Conservation (phyloP, 2,888 invertebrate species). For the Drosophila sordidula region DNA sequence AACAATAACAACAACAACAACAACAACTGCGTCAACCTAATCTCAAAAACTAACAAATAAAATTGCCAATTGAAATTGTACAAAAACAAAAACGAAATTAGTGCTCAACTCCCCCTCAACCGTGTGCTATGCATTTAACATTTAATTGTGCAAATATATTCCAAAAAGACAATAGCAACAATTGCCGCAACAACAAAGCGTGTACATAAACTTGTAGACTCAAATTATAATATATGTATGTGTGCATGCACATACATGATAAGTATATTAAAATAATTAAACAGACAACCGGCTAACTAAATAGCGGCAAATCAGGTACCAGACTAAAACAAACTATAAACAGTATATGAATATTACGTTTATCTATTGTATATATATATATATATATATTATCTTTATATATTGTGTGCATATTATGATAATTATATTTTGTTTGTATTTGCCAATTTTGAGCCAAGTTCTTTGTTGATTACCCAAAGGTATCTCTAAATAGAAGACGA, state of each 20-base stretch:
- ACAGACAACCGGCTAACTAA: conserved; percentile 15
- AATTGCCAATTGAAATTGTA: conserved; percentile 52
- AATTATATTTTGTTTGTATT: conserved; percentile 17
- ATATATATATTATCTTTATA: not conserved
- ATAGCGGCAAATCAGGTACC: conserved; percentile 30
- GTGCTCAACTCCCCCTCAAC: conserved; percentile 4
- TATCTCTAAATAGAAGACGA: no score
- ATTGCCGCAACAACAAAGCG: conserved; percentile 25
- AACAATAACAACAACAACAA: conserved; percentile 26
- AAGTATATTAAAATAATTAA: conserved; percentile 45
- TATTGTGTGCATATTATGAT: not conserved
- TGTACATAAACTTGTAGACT: conserved; percentile 9
- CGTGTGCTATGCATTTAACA: conserved; percentile 31
- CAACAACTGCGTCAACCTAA: conserved; percentile 16
- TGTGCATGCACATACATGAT: not conserved
- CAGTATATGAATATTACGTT: not conserved
- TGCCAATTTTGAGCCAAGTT: not conserved
- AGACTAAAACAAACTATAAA: not conserved
- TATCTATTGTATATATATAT: not conserved
- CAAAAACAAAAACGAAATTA: conserved; percentile 10
- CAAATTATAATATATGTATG: conserved; percentile 7
- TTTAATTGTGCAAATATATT: conserved; percentile 70
- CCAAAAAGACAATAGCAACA: conserved; percentile 36
- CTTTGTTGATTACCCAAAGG: no score
- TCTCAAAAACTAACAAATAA: conserved; percentile 40